Conservation (phyloP, 2,888 invertebrate species). For the Brenthis ino region DNA sequence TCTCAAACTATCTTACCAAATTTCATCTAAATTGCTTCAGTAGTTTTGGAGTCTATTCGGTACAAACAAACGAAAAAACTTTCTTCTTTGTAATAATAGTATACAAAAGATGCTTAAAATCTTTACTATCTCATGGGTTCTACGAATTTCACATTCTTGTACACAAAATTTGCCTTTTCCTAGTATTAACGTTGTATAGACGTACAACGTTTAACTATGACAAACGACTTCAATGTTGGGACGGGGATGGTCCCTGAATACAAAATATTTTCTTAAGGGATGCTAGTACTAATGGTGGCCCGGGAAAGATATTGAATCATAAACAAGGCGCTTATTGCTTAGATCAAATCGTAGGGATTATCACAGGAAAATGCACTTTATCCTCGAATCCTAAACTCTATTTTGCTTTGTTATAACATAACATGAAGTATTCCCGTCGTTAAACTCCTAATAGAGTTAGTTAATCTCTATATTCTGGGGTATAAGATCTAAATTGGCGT, state of each 20-base stretch:
- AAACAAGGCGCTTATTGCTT: slow-evolving; percentile 29
- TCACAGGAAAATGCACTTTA: slow-evolving; percentile 9
- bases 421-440: background rate
- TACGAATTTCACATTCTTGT: too few species aligned
- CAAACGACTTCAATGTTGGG: slow-evolving; percentile 22
- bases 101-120: too few species aligned
- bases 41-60: too few species aligned
- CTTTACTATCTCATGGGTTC: too few species aligned
- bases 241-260: slow-evolving; percentile 23
- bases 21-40: too few species aligned
- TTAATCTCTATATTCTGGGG: background rate
- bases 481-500: slow-evolving; percentile 1
- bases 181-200: background rate
- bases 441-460: slow-evolving; percentile 1
- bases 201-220: slow-evolving; percentile 11
- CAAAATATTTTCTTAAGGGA: slow-evolving; percentile 28
- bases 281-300: slow-evolving; percentile 21
- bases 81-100: too few species aligned
- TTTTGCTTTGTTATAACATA: background rate
- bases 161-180: background rate
- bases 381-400: background rate
- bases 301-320: slow-evolving; percentile 33
- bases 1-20: too few species aligned
- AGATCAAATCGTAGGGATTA: slow-evolving; percentile 9
- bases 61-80: too few species aligned